Evolutionary conservation across 2,888 invertebrate genomes (phyloP).

Genomic region (Tachina lurida): DNA sequence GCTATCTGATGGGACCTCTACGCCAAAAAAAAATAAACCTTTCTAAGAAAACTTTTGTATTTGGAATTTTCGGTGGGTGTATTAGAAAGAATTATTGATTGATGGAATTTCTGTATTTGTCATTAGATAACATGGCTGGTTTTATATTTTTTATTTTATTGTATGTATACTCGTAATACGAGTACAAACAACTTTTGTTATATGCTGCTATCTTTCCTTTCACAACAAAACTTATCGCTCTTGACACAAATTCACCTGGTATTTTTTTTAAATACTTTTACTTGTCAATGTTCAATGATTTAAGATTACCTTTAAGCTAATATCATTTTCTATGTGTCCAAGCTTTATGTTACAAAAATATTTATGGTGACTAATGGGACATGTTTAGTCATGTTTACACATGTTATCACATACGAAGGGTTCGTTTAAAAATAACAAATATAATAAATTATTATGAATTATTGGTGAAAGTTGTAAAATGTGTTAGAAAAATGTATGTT

Average conservation of each 20-base stretch:
- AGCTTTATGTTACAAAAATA: not conserved
- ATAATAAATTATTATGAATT: slow-evolving; percentile 39
- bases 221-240: slow-evolving; percentile 40
- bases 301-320: slow-evolving; percentile 29
- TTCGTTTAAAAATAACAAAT: not conserved
- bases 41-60: not conserved
- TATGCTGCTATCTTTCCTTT: not conserved
- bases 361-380: slow-evolving; percentile 5
- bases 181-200: slow-evolving; percentile 3
- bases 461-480: slow-evolving; percentile 29
- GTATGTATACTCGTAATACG: too few species aligned
- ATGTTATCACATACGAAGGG: slow-evolving; percentile 33
- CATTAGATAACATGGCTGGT: slow-evolving; percentile 13
- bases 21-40: not conserved
- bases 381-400: slow-evolving; percentile 36
- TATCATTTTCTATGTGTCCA: not conserved
- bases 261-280: not conserved
- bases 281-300: slow-evolving; percentile 10
- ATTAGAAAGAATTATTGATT: slow-evolving; percentile 43
- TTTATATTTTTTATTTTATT: slow-evolving; percentile 4
- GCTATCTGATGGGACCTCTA: slow-evolving; percentile 44
- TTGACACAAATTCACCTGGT: slow-evolving; percentile 41
- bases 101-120: slow-evolving; percentile 43
- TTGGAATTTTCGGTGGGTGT: slow-evolving; percentile 33
- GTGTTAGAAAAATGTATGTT: not conserved